phyloP scores from a whole-genome alignment of 2,888 invertebrate genomes.

The Masnerella sp. region DNA sequence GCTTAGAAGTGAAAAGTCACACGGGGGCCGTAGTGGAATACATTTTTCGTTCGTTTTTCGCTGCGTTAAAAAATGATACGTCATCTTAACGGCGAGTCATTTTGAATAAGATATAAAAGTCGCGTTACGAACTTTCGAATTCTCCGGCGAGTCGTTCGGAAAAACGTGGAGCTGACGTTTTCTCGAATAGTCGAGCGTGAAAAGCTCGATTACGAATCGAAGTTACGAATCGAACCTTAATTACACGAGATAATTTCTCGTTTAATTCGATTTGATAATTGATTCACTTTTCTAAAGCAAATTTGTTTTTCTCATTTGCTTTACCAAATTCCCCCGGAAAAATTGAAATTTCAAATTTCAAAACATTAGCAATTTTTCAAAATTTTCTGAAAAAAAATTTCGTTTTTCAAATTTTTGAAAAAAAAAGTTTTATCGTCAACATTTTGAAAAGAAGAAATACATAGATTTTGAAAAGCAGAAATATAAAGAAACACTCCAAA shows the following conservation, averaged over 20 bases:
- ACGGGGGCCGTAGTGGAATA: slow-evolving; percentile 19
- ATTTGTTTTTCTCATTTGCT: neutral
- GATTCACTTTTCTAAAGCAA: neutral
- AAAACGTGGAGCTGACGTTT: too few species aligned
- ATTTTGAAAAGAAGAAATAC: too few species aligned
- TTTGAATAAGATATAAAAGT: slow-evolving; percentile 30
- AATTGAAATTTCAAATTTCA: too few species aligned
- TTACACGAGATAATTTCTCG: neutral
- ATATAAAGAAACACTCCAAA: neutral
- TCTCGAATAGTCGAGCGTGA: too few species aligned
- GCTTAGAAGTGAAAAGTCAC: slow-evolving; percentile 19
- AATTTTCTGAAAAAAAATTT: neutral
- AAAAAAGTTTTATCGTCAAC: neutral
- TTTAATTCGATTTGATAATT: slow-evolving; percentile 1
- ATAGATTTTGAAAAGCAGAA: too few species aligned
- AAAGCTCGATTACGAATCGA: too few species aligned
- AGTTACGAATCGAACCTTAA: too few species aligned
- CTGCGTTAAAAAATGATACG: slow-evolving; percentile 21
- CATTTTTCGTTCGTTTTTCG: slow-evolving; percentile 2
- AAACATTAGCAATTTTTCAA: neutral
- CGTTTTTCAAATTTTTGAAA: neutral
- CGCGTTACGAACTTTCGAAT: slow-evolving; percentile 28
- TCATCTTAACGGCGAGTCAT: slow-evolving; percentile 21
- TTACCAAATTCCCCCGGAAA: neutral
- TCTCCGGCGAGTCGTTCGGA: slow-evolving; percentile 22